These are phyloP conservation scores for Dermatemys mawii DNA, from an alignment of 2,113 vertebrate genomes.

Conservation along the genomic window DNA sequence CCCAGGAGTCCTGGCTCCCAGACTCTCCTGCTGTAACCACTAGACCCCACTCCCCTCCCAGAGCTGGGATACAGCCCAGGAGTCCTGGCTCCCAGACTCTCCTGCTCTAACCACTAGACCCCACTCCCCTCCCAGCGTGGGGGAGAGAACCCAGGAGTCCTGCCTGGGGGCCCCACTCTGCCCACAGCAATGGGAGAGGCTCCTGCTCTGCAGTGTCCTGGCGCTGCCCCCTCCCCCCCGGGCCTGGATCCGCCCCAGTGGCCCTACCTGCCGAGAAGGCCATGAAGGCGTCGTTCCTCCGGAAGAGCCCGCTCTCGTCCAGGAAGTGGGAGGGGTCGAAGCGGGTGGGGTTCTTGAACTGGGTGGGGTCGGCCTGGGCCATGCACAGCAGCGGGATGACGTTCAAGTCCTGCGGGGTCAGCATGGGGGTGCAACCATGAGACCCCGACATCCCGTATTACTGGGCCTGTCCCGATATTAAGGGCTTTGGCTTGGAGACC, in stretches of 20 bases:
- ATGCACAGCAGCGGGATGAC: slow-evolving; percentile 70
- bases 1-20: not conserved
- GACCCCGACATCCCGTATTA: too few relatives aligned
- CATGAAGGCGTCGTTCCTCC: slow-evolving; percentile 67
- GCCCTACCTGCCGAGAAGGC: slow-evolving; percentile 73
- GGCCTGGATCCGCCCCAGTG: slow-evolving; percentile 26
- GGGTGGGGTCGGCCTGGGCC: slow-evolving; percentile 55
- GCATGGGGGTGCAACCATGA: too few relatives aligned
- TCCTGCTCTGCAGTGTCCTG: too few relatives aligned
- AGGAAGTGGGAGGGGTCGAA: slow-evolving; percentile 75
- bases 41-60: too few relatives aligned
- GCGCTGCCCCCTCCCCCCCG: not conserved
- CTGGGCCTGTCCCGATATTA: not conserved
- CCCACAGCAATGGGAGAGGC: too few relatives aligned
- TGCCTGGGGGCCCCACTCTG: too few relatives aligned
- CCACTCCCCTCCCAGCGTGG: not conserved
- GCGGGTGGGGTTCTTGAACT: slow-evolving; percentile 55
- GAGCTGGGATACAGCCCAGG: not conserved
- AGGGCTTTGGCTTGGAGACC: not conserved
- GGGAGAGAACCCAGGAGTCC: not conserved
- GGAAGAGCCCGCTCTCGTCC: slow-evolving; percentile 71
- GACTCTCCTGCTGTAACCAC: not conserved
- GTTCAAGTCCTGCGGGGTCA: slow-evolving; percentile 41
- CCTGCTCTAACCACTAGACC: not conserved
- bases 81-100: not conserved